Base-by-base conservation (phyloP, 2,797 vertebrate species). In the Poliocrania exsul region DNA sequence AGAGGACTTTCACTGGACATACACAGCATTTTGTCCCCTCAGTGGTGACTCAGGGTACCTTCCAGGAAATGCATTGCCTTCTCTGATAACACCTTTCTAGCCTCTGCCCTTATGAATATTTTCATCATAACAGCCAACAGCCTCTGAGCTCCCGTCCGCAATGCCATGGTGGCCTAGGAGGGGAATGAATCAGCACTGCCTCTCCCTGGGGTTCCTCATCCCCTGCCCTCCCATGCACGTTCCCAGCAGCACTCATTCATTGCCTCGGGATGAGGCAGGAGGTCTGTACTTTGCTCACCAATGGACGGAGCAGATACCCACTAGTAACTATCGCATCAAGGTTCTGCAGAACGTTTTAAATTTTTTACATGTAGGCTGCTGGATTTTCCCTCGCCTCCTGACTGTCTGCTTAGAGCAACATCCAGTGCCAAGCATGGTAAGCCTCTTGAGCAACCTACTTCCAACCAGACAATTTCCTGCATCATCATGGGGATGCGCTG, bases 241-340 rank as follows among this genome's bases (percentile, higher is more conserved):
- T 81, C 61, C 71, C 26, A 49, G 5, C 17, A 46, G 62, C 20
- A 40, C 10, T 23, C 56, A 44, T 9, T 72, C 66, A 65, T 16
- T 4, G 3, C 54, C 54, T 12, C 15, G 50, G 49, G 64, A 44
- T 1, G 0, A 44, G 11, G 47, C 31, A 74, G 77, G 44, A 92
- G 69, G 21, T 23, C 17, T 54, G 37, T 0, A 1, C 42, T 56
- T 33, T 13, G 40, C 57, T 53, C 56, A 64, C 44, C 0, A 0
- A 65, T 15, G 11, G 29, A 67, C 6, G 0, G 0, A 78, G 69
- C 29, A 65, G 35, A 38, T 61, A 29, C 29, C 53, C 40, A 28
- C 19, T 15, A 60, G 40, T 13, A 87, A 60, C 8, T 20, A 40
- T 5, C 5, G 9, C 2, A 6, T 40, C 25, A 10, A 85, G 62